These are phyloP conservation scores for Diarsia rubi DNA, from an alignment of 2,888 invertebrate genomes.

Conservation along the genomic window DNA sequence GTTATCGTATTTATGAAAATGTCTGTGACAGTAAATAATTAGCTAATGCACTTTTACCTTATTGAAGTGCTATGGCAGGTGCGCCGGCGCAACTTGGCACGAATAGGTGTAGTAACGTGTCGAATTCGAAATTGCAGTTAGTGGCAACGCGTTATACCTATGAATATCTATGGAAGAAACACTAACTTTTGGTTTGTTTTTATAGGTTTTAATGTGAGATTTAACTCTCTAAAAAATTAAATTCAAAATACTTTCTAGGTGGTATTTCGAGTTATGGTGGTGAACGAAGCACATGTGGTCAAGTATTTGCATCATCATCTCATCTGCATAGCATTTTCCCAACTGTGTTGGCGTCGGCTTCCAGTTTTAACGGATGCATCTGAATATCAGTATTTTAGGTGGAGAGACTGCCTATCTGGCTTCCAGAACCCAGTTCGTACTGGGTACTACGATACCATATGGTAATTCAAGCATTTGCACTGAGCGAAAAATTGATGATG, in stretches of 20 bases:
- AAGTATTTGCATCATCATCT: neutral
- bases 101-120: slow-evolving; percentile 40
- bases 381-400: no score
- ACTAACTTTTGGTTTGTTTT: slow-evolving; percentile 35
- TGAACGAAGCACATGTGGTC: neutral
- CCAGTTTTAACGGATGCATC: no score
- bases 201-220: slow-evolving; percentile 21
- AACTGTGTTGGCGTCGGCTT: no score
- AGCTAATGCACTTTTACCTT: slow-evolving; percentile 38
- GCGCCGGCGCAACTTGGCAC: slow-evolving; percentile 43
- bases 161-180: slow-evolving; percentile 24
- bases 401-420: no score
- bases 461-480: neutral
- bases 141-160: slow-evolving; percentile 13
- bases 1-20: neutral
- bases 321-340: no score
- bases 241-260: slow-evolving; percentile 9
- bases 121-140: slow-evolving; percentile 44
- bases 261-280: slow-evolving; percentile 35
- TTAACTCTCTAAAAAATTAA: slow-evolving; percentile 15
- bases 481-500: neutral
- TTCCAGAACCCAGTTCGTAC: no score
- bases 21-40: slow-evolving; percentile 16
- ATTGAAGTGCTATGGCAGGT: slow-evolving; percentile 39
- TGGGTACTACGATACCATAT: no score